Percentiles rank a stretch among this genome's conserved stretches.
phyloP scores from a whole-genome alignment of 2,797 vertebrate species.

The Aythya fuligula region DNA sequence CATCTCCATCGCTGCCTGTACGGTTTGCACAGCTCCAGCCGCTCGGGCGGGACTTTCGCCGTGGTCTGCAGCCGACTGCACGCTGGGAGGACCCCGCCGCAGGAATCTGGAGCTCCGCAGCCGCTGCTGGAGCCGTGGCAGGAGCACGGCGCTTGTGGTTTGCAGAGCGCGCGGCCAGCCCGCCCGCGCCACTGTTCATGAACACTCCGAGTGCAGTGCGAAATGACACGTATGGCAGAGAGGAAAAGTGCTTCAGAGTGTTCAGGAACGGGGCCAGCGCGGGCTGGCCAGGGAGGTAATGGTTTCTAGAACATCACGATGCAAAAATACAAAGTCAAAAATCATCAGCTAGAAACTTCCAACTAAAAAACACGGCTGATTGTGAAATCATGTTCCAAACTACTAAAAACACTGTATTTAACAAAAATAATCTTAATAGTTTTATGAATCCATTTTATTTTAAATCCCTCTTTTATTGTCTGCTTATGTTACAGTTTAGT shows the following conservation, averaged over 20 bases:
- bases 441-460: slow-evolving; percentile 76
- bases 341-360: slow-evolving; percentile 57
- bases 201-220: neutral
- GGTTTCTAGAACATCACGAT: slow-evolving; percentile 26
- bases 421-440: slow-evolving; percentile 77
- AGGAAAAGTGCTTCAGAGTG: slow-evolving; percentile 13
- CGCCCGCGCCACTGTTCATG: neutral
- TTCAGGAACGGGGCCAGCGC: neutral
- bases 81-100: neutral
- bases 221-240: neutral
- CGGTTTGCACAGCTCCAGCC: neutral
- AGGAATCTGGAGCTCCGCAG: neutral
- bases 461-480: slow-evolving; percentile 76
- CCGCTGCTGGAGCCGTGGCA: neutral
- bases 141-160: neutral
- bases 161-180: neutral
- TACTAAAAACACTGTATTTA: slow-evolving; percentile 78
- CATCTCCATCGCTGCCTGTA: neutral
- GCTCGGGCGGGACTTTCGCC: neutral
- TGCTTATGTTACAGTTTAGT: slow-evolving; percentile 75
- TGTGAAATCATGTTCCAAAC: slow-evolving; percentile 73
- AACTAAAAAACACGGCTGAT: slow-evolving; percentile 68
- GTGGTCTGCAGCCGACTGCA: neutral
- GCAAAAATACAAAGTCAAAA: slow-evolving; percentile 68
- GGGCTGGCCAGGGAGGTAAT: neutral